phyloP scores from a whole-genome alignment of 2,888 invertebrate genomes.

The Deroplatys truncata region DNA sequence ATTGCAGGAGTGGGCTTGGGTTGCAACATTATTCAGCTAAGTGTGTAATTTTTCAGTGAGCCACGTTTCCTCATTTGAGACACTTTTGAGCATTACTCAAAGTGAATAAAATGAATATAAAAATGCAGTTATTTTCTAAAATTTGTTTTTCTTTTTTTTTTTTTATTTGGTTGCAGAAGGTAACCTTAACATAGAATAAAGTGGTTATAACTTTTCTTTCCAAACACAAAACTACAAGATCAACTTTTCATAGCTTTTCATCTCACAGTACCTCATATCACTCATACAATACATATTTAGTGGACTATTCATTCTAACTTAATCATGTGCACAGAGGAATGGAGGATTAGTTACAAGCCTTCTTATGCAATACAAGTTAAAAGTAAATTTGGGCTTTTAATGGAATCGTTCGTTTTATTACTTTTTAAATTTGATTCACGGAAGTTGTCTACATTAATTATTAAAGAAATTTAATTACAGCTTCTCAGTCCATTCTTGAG shows the following conservation, averaged over 20 bases:
- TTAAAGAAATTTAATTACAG: too few species aligned
- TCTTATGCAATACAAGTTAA: not conserved
- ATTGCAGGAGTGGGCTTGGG: too few species aligned
- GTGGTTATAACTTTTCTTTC: not conserved
- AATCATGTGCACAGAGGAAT: not conserved
- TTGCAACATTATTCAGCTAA: too few species aligned
- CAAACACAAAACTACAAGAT: constrained; percentile 1
- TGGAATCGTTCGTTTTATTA: too few species aligned
- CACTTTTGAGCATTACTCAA: too few species aligned
- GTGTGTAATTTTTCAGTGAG: too few species aligned
- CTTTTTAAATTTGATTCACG: not conserved
- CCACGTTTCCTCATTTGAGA: too few species aligned
- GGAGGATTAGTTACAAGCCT: not conserved
- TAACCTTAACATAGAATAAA: constrained; percentile 1
- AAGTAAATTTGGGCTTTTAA: not conserved
- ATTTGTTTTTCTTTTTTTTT: not conserved
- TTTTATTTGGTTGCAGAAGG: not conserved
- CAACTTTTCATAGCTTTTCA: not conserved
- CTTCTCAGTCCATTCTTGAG: too few species aligned
- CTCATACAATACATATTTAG: not conserved
- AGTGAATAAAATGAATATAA: not conserved
- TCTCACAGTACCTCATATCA: not conserved
- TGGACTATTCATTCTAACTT: not conserved
- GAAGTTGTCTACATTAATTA: not conserved
- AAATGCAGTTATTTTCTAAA: not conserved